These are phyloP conservation scores for Lichenostomus cassidix DNA, from an alignment of 2,113 vertebrate species.

Conservation along the genomic window DNA sequence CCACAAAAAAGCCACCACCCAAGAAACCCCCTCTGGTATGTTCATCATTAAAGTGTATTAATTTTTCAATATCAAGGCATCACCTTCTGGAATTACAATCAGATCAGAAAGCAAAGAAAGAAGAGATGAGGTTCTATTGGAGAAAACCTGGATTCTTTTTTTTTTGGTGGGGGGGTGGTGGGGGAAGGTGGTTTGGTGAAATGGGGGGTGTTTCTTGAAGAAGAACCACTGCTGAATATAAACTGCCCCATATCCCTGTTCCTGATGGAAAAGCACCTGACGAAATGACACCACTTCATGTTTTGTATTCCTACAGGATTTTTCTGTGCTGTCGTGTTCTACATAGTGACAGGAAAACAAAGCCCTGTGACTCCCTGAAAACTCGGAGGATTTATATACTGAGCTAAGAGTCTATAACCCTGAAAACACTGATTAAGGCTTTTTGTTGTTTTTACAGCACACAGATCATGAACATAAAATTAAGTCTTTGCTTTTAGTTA, in stretches of 20 bases:
- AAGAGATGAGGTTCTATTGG: not conserved
- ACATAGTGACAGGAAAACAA: not conserved
- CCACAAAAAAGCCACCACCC: not conserved
- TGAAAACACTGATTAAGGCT: not conserved
- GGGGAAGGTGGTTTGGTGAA: too few species aligned
- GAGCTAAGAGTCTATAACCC: not conserved
- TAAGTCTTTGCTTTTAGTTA: not conserved
- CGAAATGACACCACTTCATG: not conserved
- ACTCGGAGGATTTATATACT: not conserved
- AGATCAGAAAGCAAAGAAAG: slow-evolving; percentile 5
- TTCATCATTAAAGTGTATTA: not conserved
- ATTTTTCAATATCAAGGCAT: slow-evolving; percentile 13
- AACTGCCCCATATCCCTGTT: not conserved
- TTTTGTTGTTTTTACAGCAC: not conserved
- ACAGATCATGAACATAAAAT: not conserved
- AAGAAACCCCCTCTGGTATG: not conserved
- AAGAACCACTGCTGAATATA: not conserved
- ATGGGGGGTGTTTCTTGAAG: not conserved
- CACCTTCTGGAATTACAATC: slow-evolving; percentile 30
- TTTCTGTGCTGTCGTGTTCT: not conserved
- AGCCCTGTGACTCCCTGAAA: not conserved
- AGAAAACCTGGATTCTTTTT: not conserved
- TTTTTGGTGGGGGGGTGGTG: rapidly evolving
- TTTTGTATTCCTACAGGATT: not conserved
- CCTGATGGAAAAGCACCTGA: not conserved